Evolutionary conservation across 2,888 invertebrate genomes (phyloP).

Genomic region (Oasisia sp.): DNA sequence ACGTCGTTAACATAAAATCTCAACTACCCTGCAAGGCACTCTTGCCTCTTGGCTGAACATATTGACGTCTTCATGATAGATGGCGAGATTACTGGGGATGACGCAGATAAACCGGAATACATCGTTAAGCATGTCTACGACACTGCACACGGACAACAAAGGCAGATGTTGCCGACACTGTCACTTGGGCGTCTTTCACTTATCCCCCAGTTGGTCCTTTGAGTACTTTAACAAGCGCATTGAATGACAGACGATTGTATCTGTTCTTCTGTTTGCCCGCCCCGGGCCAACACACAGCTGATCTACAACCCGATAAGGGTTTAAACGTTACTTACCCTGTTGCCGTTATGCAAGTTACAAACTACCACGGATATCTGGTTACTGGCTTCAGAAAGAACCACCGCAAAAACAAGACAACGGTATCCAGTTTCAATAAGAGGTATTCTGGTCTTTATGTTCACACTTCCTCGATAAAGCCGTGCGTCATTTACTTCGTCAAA

Average conservation of each 20-base stretch:
- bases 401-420: background rate
- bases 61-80: too few species aligned
- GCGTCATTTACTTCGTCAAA: background rate
- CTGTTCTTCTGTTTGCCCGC: background rate
- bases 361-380: background rate
- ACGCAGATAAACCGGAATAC: too few species aligned
- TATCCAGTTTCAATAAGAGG: background rate
- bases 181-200: background rate
- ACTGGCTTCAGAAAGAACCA: background rate
- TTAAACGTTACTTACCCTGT: background rate
- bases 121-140: background rate
- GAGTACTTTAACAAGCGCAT: background rate
- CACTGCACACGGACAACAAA: background rate
- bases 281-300: background rate
- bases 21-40: too few species aligned
- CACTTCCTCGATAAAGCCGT: background rate
- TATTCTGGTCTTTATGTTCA: background rate
- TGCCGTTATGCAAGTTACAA: background rate
- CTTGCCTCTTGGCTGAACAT: too few species aligned
- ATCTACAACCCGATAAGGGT: background rate
- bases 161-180: background rate
- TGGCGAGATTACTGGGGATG: too few species aligned
- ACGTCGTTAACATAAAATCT: too few species aligned
- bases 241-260: constrained; percentile 17
- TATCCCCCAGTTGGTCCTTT: background rate